phyloP scores from a whole-genome alignment of 2,797 vertebrate species.

The Vespertilio murinus region DNA sequence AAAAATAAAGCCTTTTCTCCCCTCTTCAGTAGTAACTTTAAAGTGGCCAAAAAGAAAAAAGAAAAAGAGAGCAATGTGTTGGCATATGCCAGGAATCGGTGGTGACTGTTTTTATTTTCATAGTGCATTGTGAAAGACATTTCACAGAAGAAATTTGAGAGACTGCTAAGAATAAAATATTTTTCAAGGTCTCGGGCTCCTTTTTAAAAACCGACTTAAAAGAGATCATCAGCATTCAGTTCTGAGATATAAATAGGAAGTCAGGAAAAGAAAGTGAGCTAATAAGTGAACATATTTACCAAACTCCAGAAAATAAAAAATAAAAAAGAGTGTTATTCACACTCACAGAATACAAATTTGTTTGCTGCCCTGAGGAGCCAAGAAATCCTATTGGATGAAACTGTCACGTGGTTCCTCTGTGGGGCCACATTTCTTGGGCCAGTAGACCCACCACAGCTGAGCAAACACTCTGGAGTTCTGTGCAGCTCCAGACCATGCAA shows the following conservation, averaged over 20 bases:
- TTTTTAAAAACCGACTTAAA: slow-evolving; percentile 27
- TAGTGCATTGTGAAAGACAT: slow-evolving; percentile 12
- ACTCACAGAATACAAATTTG: neutral
- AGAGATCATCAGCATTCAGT: slow-evolving; percentile 8
- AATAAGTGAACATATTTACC: slow-evolving; percentile 15
- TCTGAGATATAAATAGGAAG: slow-evolving; percentile 26
- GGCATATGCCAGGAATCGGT: slow-evolving; percentile 38
- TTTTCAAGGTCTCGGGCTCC: slow-evolving; percentile 33
- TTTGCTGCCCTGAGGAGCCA: neutral
- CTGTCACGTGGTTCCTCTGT: neutral
- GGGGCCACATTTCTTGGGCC: neutral
- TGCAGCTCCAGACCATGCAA: neutral
- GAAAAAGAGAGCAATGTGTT: slow-evolving; percentile 36
- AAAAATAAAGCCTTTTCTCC: slow-evolving; percentile 20
- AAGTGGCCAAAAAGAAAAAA: slow-evolving; percentile 53
- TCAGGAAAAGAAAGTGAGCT: neutral
- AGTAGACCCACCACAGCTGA: neutral
- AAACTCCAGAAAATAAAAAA: slow-evolving; percentile 16
- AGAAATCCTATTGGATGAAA: neutral
- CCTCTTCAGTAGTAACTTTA: slow-evolving; percentile 27
- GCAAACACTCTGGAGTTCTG: neutral
- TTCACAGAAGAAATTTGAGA: slow-evolving; percentile 14
- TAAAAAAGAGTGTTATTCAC: neutral
- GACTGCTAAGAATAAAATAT: slow-evolving; percentile 42
- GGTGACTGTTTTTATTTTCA: slow-evolving; percentile 45